Evolutionary conservation across 2,113 vertebrate species (phyloP).

Genomic region (Spermophilus dauricus): DNA sequence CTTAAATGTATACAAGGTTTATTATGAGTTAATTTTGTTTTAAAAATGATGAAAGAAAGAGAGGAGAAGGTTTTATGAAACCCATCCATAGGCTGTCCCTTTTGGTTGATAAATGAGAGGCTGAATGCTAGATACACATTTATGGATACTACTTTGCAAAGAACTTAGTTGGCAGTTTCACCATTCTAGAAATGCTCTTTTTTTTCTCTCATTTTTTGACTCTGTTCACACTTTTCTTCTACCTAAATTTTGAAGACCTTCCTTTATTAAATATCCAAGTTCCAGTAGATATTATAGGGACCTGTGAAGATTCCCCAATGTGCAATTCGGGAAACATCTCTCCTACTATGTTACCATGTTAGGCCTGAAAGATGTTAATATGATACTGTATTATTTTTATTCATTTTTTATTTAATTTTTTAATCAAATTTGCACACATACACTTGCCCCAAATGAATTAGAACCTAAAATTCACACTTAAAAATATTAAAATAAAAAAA

Average conservation of each 20-base stretch:
- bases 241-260: not conserved
- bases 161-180: not conserved
- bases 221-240: not conserved
- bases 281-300: not conserved
- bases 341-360: not conserved
- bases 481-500: not conserved
- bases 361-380: not conserved
- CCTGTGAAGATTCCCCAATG: not conserved
- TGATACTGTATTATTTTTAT: not conserved
- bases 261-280: not conserved
- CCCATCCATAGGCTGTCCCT: not conserved
- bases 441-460: not conserved
- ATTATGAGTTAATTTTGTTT: not conserved
- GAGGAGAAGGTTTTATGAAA: not conserved
- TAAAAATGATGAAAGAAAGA: not conserved
- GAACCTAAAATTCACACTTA: not conserved
- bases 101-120: not conserved
- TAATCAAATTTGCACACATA: not conserved
- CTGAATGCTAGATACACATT: not conserved
- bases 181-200: not conserved
- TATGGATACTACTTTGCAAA: not conserved
- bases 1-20: not conserved
- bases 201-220: not conserved
- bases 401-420: not conserved
- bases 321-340: not conserved